Evolutionary conservation across 2,113 vertebrate species (phyloP), one percentile per base, ranked within the genome.

Genomic region (Ailurus styani): DNA sequence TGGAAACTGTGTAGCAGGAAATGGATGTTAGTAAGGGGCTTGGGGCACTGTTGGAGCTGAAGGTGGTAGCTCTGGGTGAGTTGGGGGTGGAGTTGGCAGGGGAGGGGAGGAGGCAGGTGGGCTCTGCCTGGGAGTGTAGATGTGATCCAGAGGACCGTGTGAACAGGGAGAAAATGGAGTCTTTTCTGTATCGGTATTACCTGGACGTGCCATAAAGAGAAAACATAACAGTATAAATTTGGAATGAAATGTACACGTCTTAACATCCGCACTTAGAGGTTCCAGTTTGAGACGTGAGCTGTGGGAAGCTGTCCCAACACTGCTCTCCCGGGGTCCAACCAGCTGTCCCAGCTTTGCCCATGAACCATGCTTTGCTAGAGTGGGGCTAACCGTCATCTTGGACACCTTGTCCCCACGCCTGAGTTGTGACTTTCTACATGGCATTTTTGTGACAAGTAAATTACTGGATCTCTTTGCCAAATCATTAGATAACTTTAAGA

Each of bases 401-500:
- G 37, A 12, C n/a, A 4, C 7, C 70, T 27, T 4, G n/a, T 75
- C 84, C 66, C 13, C 0, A 10, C 0, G 4, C 85, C 85, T 6
- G 55, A 21, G 45, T 1, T 17, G 62, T 29, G 85, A 50, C 77
- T 60, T 37, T 25, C n/a, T 45, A 50, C 0, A 0, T 40, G 85
- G 62, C 2, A 0, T 52, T 95, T 77, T 12, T 31, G 94, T 66
- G 82, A 87, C 73, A 42, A 52, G 54, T 12, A 50, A 95, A 90
- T 85, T 17, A 47, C 88, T 15, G 2, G 90, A 23, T 42, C 87
- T 81, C 47, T 85, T n/a, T 66, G 55, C 60, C 54, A 62, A 85
- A 52, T 89, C 89, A 79, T 83, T 57, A 91, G 92, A 42, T 64
- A 47, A 60, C 75, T 60, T 84, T 34, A 66, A 79, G 97, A 93